Base-by-base conservation (phyloP, 2,797 vertebrate species). In the Tenualosa thibaudeaui region DNA sequence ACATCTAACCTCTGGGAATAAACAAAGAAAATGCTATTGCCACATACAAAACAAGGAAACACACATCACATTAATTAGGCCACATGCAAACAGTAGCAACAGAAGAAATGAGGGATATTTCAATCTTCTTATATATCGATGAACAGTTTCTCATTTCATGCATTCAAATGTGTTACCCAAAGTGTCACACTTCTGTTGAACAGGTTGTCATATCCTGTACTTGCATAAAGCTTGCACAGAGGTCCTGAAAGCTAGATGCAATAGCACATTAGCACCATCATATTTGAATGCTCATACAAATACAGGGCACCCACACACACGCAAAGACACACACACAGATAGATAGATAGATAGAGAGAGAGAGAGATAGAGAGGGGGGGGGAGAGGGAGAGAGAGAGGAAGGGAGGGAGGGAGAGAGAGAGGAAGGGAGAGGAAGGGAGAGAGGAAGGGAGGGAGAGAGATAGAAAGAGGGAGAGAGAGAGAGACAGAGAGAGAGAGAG, bases 301-400 rank as follows among this genome's bases (percentile, higher is more conserved):
- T 51, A 51, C 12, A 8, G 24, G 58, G 22, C n/a, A 62, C n/a
- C 84, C n/a, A 83, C 62, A 26, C 60, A 82, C 31, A 78, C 43
- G 58, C 51, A 43, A n/a, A 62, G 1, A 62, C n/a, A 62, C 22
- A 62, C 12, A 68, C 24, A 31, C 24, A 37, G 26, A 68, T 26
- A 24, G 6, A 31, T 9, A 65, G 1, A 65, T 6, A 65, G 0
- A 31, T 24, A 65, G 4, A 31, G 0, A 10, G 24, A 65, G 62
- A 3, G 9, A 65, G 58, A 60, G 19, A 60, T 5, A 60, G 22
- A 60, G 17, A 60, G 22, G 1, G 31, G 31, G 31, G 1, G 31
- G 31, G 31, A 31, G 31, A 1, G 31, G 1, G 31, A 31, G 31
- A 31, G 31, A 31, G 31, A 31, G 31, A 31, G 31, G 1, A 1